These are phyloP conservation scores for Lepidurus packardi DNA, from an alignment of 1,140 invertebrate species.

Conservation along the genomic window DNA sequence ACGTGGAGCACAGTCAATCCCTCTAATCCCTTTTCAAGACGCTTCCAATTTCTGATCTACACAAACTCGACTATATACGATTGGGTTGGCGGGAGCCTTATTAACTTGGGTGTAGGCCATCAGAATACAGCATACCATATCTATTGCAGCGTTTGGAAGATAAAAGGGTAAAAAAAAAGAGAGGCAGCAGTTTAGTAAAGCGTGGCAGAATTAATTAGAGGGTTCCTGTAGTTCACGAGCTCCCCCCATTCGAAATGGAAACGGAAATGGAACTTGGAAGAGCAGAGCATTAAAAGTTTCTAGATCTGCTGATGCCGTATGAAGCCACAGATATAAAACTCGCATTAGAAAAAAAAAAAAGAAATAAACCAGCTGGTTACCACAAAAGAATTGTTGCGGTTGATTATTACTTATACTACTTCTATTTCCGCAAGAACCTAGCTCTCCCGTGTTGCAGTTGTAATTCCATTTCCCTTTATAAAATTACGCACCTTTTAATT, in stretches of 20 bases:
- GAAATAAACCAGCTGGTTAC: neutral
- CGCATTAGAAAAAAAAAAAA: constrained; percentile 5
- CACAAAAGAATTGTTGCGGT: constrained; percentile 14
- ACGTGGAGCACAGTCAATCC: too few species aligned
- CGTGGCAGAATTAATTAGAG: constrained; percentile 11
- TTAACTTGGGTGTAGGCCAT: too few species aligned
- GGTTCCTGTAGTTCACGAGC: neutral
- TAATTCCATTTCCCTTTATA: neutral
- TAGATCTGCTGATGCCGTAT: constrained; percentile 15
- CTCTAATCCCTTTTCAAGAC: too few species aligned
- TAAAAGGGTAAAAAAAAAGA: neutral
- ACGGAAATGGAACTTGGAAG: constrained; percentile 15
- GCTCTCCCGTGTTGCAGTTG: neutral
- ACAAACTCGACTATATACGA: too few species aligned
- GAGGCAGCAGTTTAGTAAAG: constrained; percentile 4
- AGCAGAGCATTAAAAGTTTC: constrained; percentile 4
- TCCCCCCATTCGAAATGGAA: constrained; percentile 11
- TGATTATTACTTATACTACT: neutral
- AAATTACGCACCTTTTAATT: constrained; percentile 16
- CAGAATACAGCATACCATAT: neutral
- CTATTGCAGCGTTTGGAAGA: neutral
- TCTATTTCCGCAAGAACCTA: constrained; percentile 8
- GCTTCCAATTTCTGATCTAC: too few species aligned
- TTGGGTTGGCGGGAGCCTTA: too few species aligned
- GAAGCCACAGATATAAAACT: constrained; percentile 19